Evolutionary conservation across 2,888 invertebrate species (phyloP), one percentile per base, ranked within the genome.

Genomic region (Andricus quercusramuli): DNA sequence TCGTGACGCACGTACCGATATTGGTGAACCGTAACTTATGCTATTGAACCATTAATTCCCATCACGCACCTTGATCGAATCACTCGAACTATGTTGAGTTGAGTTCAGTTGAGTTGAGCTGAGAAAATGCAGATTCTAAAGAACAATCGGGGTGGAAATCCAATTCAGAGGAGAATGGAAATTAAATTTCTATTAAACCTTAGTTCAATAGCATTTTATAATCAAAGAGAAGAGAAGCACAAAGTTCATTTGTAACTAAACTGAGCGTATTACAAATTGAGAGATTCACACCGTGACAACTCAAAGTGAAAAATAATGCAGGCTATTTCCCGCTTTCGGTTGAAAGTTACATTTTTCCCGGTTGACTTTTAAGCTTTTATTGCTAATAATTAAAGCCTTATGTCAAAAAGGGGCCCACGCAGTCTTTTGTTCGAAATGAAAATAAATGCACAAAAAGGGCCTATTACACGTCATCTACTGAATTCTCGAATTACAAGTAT

Each of bases 1-100:
- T 11, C 83, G 83, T 82, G 84, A 84, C 83, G 82, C 81, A 83
- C 84, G 82, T 83, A 83, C 82, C 76, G 83, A 74, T 74, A 74
- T 74, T 74, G 56, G 25, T 51, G 56, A 74, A 56, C 56, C 56
- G 32, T 56, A 74, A 56, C 74, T 74, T 74, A 74, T 25, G 70
- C 51, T n/a, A 74, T 32, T 25, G 32, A 74, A n/a, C 51, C 20
- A 74, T 74, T 74, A 56, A 56, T 74, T 74, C 56, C 56, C 29
- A 74, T 32, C 56, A 56, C 56, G 74, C 32, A 29, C n/a, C 51
- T 56, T 37, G 11, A 74, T 74, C 51, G 51, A 74, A 74, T 74
- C 51, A 74, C 5, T 56, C 51, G n/a, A 56, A 56, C 62, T 15
- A 62, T 13, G 13, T 22, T 59, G 11, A 25, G 29, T 8, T 37